These are phyloP conservation scores for Uromys caudimaculatus DNA, from an alignment of 2,797 vertebrate species.

Conservation along the genomic window DNA sequence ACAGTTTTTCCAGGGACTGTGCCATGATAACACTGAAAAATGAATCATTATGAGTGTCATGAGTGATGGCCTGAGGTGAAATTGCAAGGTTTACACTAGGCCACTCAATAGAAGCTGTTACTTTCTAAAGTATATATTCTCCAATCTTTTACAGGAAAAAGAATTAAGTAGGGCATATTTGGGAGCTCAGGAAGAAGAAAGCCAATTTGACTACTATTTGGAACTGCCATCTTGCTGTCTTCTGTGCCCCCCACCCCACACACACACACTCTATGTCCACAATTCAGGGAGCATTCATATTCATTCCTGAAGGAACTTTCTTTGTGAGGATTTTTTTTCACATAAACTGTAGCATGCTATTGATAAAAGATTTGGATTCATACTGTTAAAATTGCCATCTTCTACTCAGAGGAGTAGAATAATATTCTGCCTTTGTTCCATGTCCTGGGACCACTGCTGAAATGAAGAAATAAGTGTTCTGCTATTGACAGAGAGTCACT, in stretches of 20 bases:
- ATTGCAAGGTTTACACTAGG: neutral
- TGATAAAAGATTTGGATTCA: conserved; percentile 66
- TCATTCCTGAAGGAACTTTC: conserved; percentile 54
- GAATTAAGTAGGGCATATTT: neutral
- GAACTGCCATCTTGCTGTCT: conserved; percentile 34
- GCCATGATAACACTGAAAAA: neutral
- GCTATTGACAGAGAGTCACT: neutral
- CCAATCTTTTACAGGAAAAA: neutral
- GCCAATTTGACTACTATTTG: neutral
- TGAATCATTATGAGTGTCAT: neutral
- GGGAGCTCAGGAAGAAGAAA: conserved; percentile 11
- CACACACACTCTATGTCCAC: conserved; percentile 14
- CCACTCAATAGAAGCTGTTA: neutral
- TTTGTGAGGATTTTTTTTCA: conserved; percentile 43
- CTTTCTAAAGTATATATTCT: neutral
- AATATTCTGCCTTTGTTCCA: conserved; percentile 55
- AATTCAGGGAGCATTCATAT: conserved; percentile 5
- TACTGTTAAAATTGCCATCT: conserved; percentile 72
- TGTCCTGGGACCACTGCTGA: neutral
- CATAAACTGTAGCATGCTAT: conserved; percentile 46
- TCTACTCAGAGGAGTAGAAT: conserved; percentile 64
- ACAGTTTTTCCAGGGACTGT: neutral
- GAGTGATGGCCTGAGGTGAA: neutral
- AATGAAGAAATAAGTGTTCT: neutral
- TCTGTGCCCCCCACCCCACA: neutral